Conservation (phyloP, 1,140 invertebrate species). For the Listronotus bonariensis region DNA sequence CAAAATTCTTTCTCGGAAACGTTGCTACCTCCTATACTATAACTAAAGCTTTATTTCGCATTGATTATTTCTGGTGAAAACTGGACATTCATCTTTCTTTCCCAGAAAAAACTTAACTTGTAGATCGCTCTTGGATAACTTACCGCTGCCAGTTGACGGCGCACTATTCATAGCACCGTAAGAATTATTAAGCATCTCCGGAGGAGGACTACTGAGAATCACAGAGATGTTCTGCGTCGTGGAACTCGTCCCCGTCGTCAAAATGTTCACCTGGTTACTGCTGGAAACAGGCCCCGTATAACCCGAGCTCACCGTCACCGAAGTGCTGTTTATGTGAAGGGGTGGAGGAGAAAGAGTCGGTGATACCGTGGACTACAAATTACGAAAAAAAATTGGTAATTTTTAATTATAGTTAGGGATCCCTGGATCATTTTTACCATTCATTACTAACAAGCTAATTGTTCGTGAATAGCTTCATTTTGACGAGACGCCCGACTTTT, state of each 20-base stretch:
- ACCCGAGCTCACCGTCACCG: constrained; percentile 51
- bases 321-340: constrained; percentile 38
- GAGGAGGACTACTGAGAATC: constrained; percentile 46
- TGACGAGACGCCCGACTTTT: too few species aligned
- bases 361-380: constrained; percentile 5
- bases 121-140: constrained; percentile 2
- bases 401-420: too few species aligned
- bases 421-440: too few species aligned
- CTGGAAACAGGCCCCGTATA: constrained; percentile 48
- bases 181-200: constrained; percentile 43
- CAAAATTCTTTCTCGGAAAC: too few species aligned
- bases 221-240: constrained; percentile 49
- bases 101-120: too few species aligned
- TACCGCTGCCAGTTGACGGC: constrained; percentile 37
- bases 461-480: too few species aligned
- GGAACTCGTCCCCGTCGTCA: constrained; percentile 44
- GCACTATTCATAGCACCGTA: constrained; percentile 20
- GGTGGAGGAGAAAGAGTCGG: constrained; percentile 19
- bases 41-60: too few species aligned
- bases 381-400: too few species aligned
- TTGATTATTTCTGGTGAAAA: too few species aligned
- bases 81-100: too few species aligned
- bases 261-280: constrained; percentile 49
- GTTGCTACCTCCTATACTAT: too few species aligned
- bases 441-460: too few species aligned